Conservation (phyloP, 2,113 vertebrate species). For the Struthio camelus region DNA sequence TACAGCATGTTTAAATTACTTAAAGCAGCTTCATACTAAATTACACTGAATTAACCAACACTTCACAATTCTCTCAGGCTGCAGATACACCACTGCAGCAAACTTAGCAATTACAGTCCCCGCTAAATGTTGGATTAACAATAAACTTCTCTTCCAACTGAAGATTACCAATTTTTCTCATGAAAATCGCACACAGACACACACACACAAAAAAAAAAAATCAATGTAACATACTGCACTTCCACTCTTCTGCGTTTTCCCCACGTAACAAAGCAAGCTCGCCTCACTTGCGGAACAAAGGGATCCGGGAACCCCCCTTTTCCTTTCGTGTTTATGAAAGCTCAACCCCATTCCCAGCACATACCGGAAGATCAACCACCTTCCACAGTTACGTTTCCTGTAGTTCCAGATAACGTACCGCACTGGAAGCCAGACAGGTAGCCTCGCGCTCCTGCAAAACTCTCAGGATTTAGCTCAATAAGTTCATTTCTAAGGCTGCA, state of each 20-base stretch:
- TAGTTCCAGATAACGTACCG: not conserved
- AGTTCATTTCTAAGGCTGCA: not conserved
- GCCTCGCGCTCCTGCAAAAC: not conserved
- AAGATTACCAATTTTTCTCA: not conserved
- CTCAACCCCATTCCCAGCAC: not conserved
- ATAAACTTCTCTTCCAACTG: not conserved
- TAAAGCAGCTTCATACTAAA: not conserved
- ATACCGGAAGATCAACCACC: not conserved
- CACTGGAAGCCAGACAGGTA: not conserved
- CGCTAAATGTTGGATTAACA: not conserved
- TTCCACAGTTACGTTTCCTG: no score
- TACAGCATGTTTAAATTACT: not conserved
- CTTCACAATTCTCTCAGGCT: not conserved
- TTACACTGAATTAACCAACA: no score
- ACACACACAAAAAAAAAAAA: no score
- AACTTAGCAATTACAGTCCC: not conserved
- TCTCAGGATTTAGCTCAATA: not conserved
- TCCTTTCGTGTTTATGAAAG: not conserved
- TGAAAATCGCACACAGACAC: not conserved
- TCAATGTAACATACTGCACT: not conserved
- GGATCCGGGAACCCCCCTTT: not conserved
- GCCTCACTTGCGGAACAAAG: not conserved
- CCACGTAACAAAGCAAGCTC: not conserved
- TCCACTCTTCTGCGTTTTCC: not conserved
- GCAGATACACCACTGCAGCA: not conserved